Conservation (phyloP, 2,113 vertebrate genomes). For the Abramis brama region DNA sequence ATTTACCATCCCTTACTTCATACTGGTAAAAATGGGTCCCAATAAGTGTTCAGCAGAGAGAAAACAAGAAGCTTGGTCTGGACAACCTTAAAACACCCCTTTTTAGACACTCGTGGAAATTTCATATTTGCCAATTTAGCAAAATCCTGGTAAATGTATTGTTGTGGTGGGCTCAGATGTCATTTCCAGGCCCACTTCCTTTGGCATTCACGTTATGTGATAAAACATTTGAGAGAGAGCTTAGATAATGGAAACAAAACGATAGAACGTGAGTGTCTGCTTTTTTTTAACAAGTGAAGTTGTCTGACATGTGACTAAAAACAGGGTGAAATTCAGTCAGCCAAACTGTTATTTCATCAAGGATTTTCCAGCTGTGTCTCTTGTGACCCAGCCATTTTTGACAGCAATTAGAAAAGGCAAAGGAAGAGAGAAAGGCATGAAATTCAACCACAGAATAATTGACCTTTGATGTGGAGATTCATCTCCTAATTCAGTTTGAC, state of each 20-base stretch:
- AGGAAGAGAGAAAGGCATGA: slow-evolving; percentile 30
- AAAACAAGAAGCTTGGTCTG: slow-evolving; percentile 67
- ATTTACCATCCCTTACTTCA: slow-evolving; percentile 67
- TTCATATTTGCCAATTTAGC: slow-evolving; percentile 59
- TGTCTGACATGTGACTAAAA: slow-evolving; percentile 51
- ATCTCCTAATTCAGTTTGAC: slow-evolving; percentile 38
- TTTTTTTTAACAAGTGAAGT: slow-evolving; percentile 31
- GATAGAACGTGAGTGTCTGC: slow-evolving; percentile 31
- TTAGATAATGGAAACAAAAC: slow-evolving; percentile 63
- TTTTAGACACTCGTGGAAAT: slow-evolving; percentile 67
- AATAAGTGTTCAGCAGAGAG: slow-evolving; percentile 64
- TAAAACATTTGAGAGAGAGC: slow-evolving; percentile 61
- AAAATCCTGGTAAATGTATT: slow-evolving; percentile 60
- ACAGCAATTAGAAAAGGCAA: slow-evolving; percentile 44
- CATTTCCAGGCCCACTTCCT: slow-evolving; percentile 48
- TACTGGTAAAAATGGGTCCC: slow-evolving; percentile 70
- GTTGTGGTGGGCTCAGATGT: slow-evolving; percentile 65
- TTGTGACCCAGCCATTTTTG: slow-evolving; percentile 24
- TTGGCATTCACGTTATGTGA: slow-evolving; percentile 58
- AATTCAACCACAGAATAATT: slow-evolving; percentile 28
- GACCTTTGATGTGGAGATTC: slow-evolving; percentile 40
- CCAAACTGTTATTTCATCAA: slow-evolving; percentile 57
- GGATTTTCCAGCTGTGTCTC: slow-evolving; percentile 45
- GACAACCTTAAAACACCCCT: slow-evolving; percentile 70
- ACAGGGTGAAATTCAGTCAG: slow-evolving; percentile 50